These are phyloP conservation scores for Pteropus rufus DNA, from an alignment of 2,797 vertebrate genomes.

Conservation along the genomic window DNA sequence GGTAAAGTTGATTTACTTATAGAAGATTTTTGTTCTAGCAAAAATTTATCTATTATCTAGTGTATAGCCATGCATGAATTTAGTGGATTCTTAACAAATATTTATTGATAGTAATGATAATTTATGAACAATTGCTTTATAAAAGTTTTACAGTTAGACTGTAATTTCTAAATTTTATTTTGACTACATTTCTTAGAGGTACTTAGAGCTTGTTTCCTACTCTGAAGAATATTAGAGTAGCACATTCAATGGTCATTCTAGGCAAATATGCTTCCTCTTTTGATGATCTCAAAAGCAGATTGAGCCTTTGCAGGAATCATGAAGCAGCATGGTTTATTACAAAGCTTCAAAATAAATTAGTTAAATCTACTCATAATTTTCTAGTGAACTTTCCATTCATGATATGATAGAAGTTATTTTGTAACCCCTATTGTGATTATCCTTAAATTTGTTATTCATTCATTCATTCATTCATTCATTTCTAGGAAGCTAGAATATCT, in stretches of 20 bases:
- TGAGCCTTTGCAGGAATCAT: not conserved
- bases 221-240: not conserved
- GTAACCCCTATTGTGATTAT: not conserved
- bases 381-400: not conserved
- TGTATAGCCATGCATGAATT: not conserved
- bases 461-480: too few relatives aligned
- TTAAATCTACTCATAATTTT: not conserved
- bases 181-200: not conserved
- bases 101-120: not conserved
- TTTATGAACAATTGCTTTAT: not conserved
- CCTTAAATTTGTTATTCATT: not conserved
- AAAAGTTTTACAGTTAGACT: not conserved
- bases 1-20: not conserved
- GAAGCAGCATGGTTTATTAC: not conserved
- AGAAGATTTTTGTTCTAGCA: not conserved
- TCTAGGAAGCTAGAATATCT: not conserved
- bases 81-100: not conserved
- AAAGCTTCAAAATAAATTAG: not conserved
- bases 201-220: not conserved
- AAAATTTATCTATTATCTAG: not conserved
- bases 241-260: not conserved
- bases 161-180: not conserved
- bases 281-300: not conserved
- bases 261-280: not conserved
- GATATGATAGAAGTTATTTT: conserved; percentile 14